Conservation (phyloP, 1,140 invertebrate species). For the Schmidtea mediterranea region DNA sequence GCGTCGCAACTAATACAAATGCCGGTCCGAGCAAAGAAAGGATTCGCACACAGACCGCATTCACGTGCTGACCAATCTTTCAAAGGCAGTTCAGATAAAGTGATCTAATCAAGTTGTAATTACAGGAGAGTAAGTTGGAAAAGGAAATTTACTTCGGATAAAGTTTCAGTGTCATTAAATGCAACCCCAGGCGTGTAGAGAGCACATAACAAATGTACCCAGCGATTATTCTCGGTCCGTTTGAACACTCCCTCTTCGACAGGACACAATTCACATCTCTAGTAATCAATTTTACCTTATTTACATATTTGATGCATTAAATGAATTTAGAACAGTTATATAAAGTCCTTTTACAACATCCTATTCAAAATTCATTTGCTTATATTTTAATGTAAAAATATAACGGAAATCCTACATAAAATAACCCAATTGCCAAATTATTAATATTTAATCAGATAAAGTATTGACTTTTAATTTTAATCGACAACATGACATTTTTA, state of each 20-base stretch:
- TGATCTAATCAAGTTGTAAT: too few relatives aligned
- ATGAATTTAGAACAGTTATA: too few relatives aligned
- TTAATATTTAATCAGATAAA: too few relatives aligned
- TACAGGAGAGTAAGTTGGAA: too few relatives aligned
- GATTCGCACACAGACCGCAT: slow-evolving; percentile 47
- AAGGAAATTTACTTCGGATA: slow-evolving; percentile 45
- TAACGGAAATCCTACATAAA: too few relatives aligned
- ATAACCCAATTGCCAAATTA: too few relatives aligned
- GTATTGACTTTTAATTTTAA: neutral
- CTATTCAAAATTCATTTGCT: too few relatives aligned
- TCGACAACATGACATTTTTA: too few relatives aligned
- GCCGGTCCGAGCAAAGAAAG: slow-evolving; percentile 54
- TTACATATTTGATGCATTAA: too few relatives aligned
- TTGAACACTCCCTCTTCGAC: slow-evolving; percentile 62
- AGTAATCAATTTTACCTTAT: slow-evolving; percentile 5
- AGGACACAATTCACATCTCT: slow-evolving; percentile 31
- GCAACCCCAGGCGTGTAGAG: slow-evolving; percentile 82
- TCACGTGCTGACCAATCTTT: slow-evolving; percentile 14
- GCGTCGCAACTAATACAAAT: slow-evolving; percentile 86
- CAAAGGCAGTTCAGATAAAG: slow-evolving; percentile 3
- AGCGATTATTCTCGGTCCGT: slow-evolving; percentile 70
- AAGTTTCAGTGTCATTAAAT: slow-evolving; percentile 54
- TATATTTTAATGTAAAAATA: too few relatives aligned
- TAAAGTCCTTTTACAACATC: too few relatives aligned
- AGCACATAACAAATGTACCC: slow-evolving; percentile 88